Evolutionary conservation across 53 echinoderm and acorn worm genomes (phyloP), one percentile per base, ranked within the genome.

Genomic region (Actinopyga echinites): DNA sequence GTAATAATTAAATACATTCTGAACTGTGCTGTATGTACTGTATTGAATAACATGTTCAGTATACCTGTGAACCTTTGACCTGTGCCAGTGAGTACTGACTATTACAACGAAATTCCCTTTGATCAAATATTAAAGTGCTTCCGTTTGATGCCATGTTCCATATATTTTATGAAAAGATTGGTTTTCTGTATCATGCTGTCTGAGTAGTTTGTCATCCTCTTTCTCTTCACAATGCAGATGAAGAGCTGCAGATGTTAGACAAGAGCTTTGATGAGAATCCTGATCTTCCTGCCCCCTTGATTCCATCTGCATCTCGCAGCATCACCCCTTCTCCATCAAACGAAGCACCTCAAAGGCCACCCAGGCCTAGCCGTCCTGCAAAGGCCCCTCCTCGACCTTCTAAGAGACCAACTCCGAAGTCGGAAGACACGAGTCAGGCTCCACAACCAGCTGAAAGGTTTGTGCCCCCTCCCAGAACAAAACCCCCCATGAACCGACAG

Each of bases 331-430:
- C 75, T n/a, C 85, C 85, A 40, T 75, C 85, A 5, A 40, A 23
- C 2, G 85, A 85, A 56, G 75, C 20, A 4, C 66, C 85, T 35
- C 10, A 59, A 35, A 31, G 90, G 40, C 93, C 93, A 11, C 93
- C 93, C 22, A 90, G 90, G 23, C 87, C 87, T n/a, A 84, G 64
- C 37, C 74, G 86, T 23, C 88, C 80, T 11, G 65, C 86, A 23
- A 90, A 83, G 64, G 83, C 90, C 8, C 87, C 90, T 8, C 65
- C 86, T 11, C 75, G 90, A 29, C 90, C 90, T 3, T 64, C 86
- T 19, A 62, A 58, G 13, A 82, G 75, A 53, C 81, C 85, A 30
- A 42, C 85, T 19, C 37, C 15, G 35, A 59, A 29, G 56, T 33
- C 53, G 28, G 74, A 74, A 11, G 54, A 26, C 3, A 5, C 53